Evolutionary conservation across 64 coral and sea anemone species (phyloP), one percentile per base, ranked within the genome.

Genomic region (Orbicella faveolata): DNA sequence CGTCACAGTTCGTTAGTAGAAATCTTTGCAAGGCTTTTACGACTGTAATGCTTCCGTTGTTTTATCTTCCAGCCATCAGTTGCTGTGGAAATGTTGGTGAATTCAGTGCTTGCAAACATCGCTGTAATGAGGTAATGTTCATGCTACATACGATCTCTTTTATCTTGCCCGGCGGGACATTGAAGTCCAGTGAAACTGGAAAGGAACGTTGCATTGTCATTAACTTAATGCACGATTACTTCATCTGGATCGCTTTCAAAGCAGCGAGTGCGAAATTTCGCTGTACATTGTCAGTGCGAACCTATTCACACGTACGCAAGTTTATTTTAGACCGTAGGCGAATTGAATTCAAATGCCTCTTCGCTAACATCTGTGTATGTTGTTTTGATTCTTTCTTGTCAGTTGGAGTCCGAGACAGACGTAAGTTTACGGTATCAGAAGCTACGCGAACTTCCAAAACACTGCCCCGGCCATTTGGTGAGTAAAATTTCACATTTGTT

Each of bases 391-490:
- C 88, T 57, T 37, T 72, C 72, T 20, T 86, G 81, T 63, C 89
- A 97, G 95, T 97, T 93, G 75, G 92, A 86, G 34, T 36, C 92
- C 53, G 76, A 94, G 35, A 93, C 88, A 90, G 95, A 93, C 79
- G 92, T 97, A 54, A 89, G 80, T 76, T 90, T 81, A 54, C 92
- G 91, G 69, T 89, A 87, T 79, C 82, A 82, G 15, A 79, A 88
- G 89, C 89, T 97, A 52, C 89, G 90, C 53, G 95, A 97, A 89
- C 95, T 97, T 88, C 95, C 95, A 25, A 88, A 87, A 73, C 79
- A 88, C 77, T 97, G 95, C 51, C 95, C 95, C 20, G 95, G 83
- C 35, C 92, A 97, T 70, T 94, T 97, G 95, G 95, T 97, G 85
- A 97, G 95, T n/a, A 80, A 79, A 90, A 90, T 83, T 83, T 75